Evolutionary conservation across 1,140 invertebrate genomes (phyloP).

Genomic region (Drosophila orena): DNA sequence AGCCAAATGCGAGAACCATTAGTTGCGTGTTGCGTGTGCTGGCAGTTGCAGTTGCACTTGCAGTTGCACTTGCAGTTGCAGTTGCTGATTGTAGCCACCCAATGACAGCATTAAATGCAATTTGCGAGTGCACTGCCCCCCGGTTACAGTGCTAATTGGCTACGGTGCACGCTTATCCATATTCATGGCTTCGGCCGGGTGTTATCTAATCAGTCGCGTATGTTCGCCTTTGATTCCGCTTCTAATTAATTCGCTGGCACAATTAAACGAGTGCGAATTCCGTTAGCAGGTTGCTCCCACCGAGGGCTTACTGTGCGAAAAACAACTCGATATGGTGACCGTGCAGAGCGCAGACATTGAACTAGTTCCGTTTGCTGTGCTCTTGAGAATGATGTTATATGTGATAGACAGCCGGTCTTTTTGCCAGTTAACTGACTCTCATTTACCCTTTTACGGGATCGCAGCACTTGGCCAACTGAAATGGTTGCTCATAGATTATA

Average conservation of each 20-base stretch:
- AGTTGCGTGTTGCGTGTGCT: conserved; percentile 28
- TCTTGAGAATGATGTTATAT: conserved; percentile 3
- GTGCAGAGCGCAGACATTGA: conserved; percentile 56
- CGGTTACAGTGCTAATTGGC: conserved; percentile 33
- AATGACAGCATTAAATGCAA: conserved; percentile 63
- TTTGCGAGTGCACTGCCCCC: conserved; percentile 31
- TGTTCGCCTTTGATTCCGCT: conserved; percentile 13
- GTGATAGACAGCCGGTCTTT: conserved; percentile 29
- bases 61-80: conserved; percentile 9
- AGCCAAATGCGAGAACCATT: conserved; percentile 19
- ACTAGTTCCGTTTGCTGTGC: conserved; percentile 66
- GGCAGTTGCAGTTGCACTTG: no score
- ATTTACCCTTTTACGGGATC: background rate
- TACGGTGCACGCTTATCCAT: background rate
- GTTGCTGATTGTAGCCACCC: conserved; percentile 20
- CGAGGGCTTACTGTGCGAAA: conserved; percentile 24
- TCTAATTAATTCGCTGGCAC: conserved; percentile 26
- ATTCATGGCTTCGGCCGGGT: conserved; percentile 2
- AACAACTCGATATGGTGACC: conserved; percentile 21
- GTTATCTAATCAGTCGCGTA: conserved; percentile 6
- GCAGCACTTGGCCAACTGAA: background rate
- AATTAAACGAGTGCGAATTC: background rate
- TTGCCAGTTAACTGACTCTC: conserved; percentile 15
- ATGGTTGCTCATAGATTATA: no score
- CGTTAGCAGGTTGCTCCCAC: background rate